Conservation (phyloP, 2,113 vertebrate species). For the Nannospalax galili region DNA sequence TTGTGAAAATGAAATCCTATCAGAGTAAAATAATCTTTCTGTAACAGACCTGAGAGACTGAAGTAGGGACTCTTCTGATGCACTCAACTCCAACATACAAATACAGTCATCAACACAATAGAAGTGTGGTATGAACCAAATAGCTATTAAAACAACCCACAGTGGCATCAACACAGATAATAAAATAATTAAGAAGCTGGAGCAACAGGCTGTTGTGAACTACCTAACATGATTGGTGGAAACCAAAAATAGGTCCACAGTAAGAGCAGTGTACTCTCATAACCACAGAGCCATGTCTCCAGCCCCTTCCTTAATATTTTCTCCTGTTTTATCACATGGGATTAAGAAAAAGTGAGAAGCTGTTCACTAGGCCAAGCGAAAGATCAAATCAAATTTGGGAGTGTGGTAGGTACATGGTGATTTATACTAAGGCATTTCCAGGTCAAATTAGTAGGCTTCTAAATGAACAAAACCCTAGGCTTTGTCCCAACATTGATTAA, state of each 20-base stretch:
- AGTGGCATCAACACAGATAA: background rate
- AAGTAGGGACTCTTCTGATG: background rate
- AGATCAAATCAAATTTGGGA: constrained; percentile 11
- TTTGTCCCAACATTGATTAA: constrained; percentile 67
- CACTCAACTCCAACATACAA: background rate
- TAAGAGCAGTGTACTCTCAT: no score
- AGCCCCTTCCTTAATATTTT: background rate
- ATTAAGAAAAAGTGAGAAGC: constrained; percentile 26
- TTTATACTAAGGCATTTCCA: constrained; percentile 56
- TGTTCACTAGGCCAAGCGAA: background rate
- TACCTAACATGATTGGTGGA: no score
- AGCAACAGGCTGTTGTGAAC: no score
- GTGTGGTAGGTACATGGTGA: constrained; percentile 3
- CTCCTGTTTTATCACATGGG: background rate
- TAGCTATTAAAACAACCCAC: background rate
- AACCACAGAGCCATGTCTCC: no score
- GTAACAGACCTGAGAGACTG: background rate
- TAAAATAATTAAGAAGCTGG: no score
- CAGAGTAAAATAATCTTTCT: background rate
- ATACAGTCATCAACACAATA: background rate
- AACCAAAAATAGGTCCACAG: no score
- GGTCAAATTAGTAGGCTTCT: constrained; percentile 53
- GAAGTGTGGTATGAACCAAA: background rate
- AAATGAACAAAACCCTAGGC: constrained; percentile 64
- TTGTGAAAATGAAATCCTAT: background rate